Percentiles rank a stretch among this genome's conserved stretches.
phyloP scores from a whole-genome alignment of 2,797 vertebrate species.

The Chelon labrosus region DNA sequence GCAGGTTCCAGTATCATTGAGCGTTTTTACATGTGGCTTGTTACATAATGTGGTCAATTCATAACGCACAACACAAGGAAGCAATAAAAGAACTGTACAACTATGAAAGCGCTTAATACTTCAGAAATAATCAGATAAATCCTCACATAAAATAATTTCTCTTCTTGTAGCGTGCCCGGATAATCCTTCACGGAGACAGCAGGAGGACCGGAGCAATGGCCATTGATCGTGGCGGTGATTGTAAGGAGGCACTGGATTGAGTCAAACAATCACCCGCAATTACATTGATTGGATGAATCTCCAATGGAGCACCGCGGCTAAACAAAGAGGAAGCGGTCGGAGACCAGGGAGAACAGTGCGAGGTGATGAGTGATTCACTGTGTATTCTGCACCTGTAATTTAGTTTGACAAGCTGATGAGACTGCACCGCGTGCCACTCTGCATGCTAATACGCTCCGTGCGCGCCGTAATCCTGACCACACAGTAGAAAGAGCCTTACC shows the following conservation, averaged over 20 bases:
- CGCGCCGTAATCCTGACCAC: conserved; percentile 3
- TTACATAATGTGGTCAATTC: conserved; percentile 33
- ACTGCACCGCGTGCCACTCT: conserved; percentile 15
- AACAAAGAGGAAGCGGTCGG: conserved; percentile 78
- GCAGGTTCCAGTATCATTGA: conserved; percentile 45
- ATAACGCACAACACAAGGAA: conserved; percentile 9
- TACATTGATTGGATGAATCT: conserved; percentile 83
- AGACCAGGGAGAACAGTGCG: conserved; percentile 67
- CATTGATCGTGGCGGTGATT: conserved; percentile 68
- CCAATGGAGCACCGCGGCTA: conserved; percentile 55
- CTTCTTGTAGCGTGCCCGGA: conserved; percentile 31
- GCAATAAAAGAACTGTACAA: neutral
- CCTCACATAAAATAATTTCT: conserved; percentile 46
- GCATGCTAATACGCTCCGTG: conserved; percentile 64
- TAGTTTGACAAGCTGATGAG: conserved; percentile 77
- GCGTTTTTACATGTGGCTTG: conserved; percentile 23
- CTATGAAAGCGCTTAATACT: conserved; percentile 29
- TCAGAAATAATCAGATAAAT: conserved; percentile 59
- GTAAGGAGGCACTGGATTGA: conserved; percentile 68
- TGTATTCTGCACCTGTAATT: conserved; percentile 77
- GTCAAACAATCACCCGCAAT: conserved; percentile 80
- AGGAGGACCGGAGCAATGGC: conserved; percentile 38
- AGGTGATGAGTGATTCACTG: conserved; percentile 70
- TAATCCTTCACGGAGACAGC: conserved; percentile 58
- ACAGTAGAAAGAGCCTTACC: conserved; percentile 17